Evolutionary conservation across 2,113 vertebrate species (phyloP).

Genomic region (Odocoileus hemionus): DNA sequence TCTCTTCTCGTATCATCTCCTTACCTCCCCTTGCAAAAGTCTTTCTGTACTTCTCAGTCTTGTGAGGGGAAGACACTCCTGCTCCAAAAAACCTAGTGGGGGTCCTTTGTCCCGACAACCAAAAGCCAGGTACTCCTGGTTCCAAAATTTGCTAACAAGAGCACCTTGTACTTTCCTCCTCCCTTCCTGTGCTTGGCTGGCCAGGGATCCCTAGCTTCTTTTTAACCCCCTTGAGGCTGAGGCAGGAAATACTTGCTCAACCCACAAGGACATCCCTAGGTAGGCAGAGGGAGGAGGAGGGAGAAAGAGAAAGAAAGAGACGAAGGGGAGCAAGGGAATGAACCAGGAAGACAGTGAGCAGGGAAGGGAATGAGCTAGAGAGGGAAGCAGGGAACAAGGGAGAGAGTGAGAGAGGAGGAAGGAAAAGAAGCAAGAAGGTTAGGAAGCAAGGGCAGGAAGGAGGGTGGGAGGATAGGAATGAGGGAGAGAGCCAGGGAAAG

Average conservation of each 20-base stretch:
- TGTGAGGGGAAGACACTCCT: neutral
- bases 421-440: neutral
- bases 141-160: neutral
- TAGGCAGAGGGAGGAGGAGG: neutral
- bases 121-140: neutral
- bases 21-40: neutral
- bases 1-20: neutral
- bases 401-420: neutral
- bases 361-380: neutral
- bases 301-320: neutral
- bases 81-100: neutral
- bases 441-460: neutral
- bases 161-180: neutral
- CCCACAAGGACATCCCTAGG: neutral
- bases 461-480: neutral
- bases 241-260: neutral
- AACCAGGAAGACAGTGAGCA: neutral
- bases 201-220: neutral
- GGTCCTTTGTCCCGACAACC: neutral
- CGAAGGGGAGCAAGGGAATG: neutral
- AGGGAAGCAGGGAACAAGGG: neutral
- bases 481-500: neutral
- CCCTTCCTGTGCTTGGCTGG: neutral
- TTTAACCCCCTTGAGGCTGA: neutral
- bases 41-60: neutral